Conservation (phyloP, 2,888 invertebrate genomes). For the Lymantria dispar region DNA sequence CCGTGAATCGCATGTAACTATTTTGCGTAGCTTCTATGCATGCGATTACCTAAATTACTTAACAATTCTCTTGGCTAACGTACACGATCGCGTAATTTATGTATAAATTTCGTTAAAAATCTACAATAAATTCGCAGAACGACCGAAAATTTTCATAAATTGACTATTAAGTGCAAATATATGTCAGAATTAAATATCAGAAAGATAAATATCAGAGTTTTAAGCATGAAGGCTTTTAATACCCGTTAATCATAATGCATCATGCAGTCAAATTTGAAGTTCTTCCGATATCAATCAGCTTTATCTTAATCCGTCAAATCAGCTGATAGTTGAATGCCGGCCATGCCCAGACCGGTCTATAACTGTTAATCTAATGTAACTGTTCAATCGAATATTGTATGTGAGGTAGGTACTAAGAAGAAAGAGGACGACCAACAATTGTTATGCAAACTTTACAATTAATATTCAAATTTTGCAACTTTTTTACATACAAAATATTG, state of each 20-base stretch:
- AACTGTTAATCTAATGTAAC: slow-evolving; percentile 39
- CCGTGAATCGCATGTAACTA: not conserved
- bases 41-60: slow-evolving; percentile 13
- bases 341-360: slow-evolving; percentile 34
- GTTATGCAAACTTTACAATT: slow-evolving; percentile 31
- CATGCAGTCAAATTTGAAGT: slow-evolving; percentile 10
- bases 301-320: slow-evolving; percentile 28
- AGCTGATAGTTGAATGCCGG: slow-evolving; percentile 44
- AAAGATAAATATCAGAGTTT: slow-evolving; percentile 9
- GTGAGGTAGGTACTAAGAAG: slow-evolving; percentile 14
- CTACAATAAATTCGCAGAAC: too few relatives aligned
- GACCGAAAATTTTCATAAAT: too few relatives aligned
- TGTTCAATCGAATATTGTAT: slow-evolving; percentile 30
- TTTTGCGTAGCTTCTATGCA: slow-evolving; percentile 3
- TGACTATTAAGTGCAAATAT: slow-evolving; percentile 9
- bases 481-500: slow-evolving; percentile 10
- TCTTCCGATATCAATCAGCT: slow-evolving; percentile 10
- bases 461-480: slow-evolving; percentile 19
- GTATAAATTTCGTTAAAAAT: too few relatives aligned
- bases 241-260: slow-evolving; percentile 9
- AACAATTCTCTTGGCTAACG: slow-evolving; percentile 20
- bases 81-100: slow-evolving; percentile 2
- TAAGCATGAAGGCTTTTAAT: slow-evolving; percentile 11
- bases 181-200: not conserved
- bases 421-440: slow-evolving; percentile 24